Evolutionary conservation across 2,113 vertebrate genomes (phyloP).

Genomic region (Hippopotamus amphibius): DNA sequence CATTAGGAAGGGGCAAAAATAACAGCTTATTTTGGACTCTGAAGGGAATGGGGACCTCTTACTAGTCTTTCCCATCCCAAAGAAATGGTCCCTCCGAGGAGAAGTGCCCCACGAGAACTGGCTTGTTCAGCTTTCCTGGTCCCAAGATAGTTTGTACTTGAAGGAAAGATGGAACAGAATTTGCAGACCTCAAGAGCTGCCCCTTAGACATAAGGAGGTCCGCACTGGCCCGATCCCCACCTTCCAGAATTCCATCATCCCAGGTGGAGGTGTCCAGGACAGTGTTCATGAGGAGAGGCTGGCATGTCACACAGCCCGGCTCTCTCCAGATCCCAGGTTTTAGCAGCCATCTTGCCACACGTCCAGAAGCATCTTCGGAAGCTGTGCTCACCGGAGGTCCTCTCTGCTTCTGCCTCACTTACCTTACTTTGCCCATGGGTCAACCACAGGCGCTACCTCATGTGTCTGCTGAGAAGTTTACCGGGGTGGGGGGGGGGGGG

Average conservation of each 20-base stretch:
- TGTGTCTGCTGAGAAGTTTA: conserved; percentile 86
- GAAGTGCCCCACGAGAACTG: neutral
- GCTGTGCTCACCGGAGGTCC: neutral
- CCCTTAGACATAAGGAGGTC: neutral
- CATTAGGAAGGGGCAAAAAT: neutral
- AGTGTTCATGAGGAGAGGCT: neutral
- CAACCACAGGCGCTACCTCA: conserved; percentile 91
- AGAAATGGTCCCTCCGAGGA: neutral
- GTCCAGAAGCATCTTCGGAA: neutral
- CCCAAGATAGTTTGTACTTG: neutral
- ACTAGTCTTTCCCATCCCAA: neutral
- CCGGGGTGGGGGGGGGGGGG: conserved; percentile 75
- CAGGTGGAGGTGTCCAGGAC: neutral
- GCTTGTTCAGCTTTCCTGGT: neutral
- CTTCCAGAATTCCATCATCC: neutral
- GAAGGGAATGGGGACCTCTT: neutral
- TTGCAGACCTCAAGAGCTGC: neutral
- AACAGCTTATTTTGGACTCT: neutral
- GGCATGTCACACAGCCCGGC: accelerated
- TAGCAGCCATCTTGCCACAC: neutral
- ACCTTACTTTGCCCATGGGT: conserved; percentile 87
- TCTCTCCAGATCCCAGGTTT: neutral
- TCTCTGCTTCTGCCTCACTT: conserved; percentile 84
- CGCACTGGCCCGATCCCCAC: neutral
- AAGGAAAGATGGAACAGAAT: neutral